Base-by-base conservation (phyloP, 2,113 vertebrate genomes). In the Leptodactylus fuscus region DNA sequence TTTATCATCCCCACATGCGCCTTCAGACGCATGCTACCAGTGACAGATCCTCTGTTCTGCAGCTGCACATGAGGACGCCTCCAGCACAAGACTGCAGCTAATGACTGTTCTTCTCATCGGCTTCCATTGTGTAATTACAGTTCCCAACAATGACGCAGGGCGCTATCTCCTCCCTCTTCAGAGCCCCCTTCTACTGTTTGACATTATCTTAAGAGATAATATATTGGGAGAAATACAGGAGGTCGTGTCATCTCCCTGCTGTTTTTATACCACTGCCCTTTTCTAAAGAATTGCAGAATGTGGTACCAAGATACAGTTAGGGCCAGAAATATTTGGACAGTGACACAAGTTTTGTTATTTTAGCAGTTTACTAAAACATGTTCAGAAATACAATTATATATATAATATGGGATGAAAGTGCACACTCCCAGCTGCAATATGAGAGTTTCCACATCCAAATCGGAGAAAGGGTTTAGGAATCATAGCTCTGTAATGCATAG, bases 11-110 rank as follows among this genome's bases (percentile, higher is more conserved):
- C 58, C 60, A 12, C 16, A 36, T 22, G 51, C 11, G n/a, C 49
- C 76, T 32, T 20, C 20, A 60, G 34, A 24, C 7, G 22, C 69
- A 8, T 8, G 13, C 55, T 36, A 38, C 49, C 10, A 22, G 38
- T 53, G 82, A 85, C 82, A 85, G 29, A 13, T 60, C 82, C 15
- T 29, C 20, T 76, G 58, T 62, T 83, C 38, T 49, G 58, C 82
- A 85, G 82, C 82, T 85, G 82, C 82, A 82, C 7, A 20, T 2
- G 27, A 36, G 22, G 41, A 65, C 15, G 76, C 32, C 46, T 1
- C 29, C 34, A 36, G 41, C 34, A n/a, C 32, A 73, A 11, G 20
- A 41, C 4, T 9, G 16, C 9, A 1, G 8, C 53, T 85, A 85
- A 85, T 85, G 58, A 85, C 76, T 27, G 24, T 32, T 49, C 32